Evolutionary conservation across 2,113 vertebrate species (phyloP).

Genomic region (Donacobius atricapilla): DNA sequence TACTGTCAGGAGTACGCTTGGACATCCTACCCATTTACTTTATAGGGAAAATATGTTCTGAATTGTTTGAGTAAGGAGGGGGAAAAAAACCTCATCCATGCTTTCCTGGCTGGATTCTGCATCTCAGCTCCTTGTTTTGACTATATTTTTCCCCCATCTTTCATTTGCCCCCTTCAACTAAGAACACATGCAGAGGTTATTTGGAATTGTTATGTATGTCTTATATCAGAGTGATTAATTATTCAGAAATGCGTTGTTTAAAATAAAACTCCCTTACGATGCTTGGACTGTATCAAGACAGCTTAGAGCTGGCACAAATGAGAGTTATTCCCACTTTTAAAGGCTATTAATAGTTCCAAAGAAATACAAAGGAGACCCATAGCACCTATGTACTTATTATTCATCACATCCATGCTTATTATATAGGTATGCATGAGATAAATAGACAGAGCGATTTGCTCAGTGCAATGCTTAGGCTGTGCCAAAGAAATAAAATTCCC

Average conservation of each 20-base stretch:
- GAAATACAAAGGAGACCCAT: not conserved
- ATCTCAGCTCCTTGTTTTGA: slow-evolving; percentile 1
- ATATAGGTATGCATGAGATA: slow-evolving; percentile 41
- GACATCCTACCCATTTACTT: not conserved
- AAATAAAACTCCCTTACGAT: slow-evolving; percentile 13
- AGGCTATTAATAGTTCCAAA: slow-evolving; percentile 26
- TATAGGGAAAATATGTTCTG: slow-evolving; percentile 16
- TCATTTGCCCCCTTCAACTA: slow-evolving; percentile 2
- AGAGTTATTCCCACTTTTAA: not conserved
- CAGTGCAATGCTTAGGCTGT: not conserved
- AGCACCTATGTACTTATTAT: slow-evolving; percentile 30
- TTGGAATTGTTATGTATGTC: not conserved
- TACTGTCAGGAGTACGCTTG: not conserved
- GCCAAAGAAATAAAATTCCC: slow-evolving; percentile 43
- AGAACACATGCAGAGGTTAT: not conserved
- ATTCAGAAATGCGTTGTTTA: slow-evolving; percentile 49
- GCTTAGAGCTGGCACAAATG: slow-evolving; percentile 6
- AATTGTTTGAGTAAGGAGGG: not conserved
- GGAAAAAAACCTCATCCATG: not conserved
- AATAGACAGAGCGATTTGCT: not conserved
- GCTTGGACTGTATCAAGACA: not conserved
- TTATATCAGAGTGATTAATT: not conserved
- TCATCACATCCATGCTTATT: not conserved
- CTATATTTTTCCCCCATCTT: not conserved
- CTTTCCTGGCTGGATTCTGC: not conserved